phyloP scores from a whole-genome alignment of 2,113 vertebrate species.

The Xenopus laevis region DNA sequence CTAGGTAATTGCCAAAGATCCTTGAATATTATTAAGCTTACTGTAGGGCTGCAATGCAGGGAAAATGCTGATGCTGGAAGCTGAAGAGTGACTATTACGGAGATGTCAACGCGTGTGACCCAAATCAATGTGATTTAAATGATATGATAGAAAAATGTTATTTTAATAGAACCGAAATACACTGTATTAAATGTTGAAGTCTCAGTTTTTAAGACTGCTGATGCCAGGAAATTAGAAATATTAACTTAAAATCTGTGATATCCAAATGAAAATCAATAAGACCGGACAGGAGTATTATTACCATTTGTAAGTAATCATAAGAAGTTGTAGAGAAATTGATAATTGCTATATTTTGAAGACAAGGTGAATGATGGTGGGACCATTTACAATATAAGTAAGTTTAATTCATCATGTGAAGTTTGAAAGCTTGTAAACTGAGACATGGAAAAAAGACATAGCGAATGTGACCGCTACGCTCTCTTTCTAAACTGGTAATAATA shows the following conservation, averaged over 20 bases:
- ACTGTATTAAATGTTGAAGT: constrained; percentile 2
- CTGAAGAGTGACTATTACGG: neutral
- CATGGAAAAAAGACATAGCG: neutral
- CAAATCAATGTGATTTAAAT: constrained; percentile 19
- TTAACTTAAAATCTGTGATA: constrained; percentile 14
- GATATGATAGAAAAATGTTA: constrained; percentile 11
- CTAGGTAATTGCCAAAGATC: neutral
- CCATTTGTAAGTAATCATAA: constrained; percentile 23
- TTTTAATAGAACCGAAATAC: constrained; percentile 27
- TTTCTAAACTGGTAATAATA: neutral
- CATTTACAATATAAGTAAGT: neutral
- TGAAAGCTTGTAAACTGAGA: neutral
- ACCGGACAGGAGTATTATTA: constrained; percentile 26
- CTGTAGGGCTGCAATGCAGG: neutral
- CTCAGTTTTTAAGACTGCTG: constrained; percentile 17
- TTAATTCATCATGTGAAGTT: neutral
- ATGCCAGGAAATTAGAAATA: constrained; percentile 21
- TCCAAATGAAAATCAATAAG: constrained; percentile 25
- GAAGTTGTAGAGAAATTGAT: constrained; percentile 21
- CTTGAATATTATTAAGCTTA: neutral
- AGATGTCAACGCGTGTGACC: neutral
- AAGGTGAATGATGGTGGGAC: neutral
- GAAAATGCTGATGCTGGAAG: neutral
- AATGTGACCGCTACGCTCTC: too few relatives aligned
- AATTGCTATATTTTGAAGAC: constrained; percentile 19